These are phyloP conservation scores for Hippasteria phrygiana DNA, from an alignment of 53 echinoderm and acorn worm species.

Conservation along the genomic window DNA sequence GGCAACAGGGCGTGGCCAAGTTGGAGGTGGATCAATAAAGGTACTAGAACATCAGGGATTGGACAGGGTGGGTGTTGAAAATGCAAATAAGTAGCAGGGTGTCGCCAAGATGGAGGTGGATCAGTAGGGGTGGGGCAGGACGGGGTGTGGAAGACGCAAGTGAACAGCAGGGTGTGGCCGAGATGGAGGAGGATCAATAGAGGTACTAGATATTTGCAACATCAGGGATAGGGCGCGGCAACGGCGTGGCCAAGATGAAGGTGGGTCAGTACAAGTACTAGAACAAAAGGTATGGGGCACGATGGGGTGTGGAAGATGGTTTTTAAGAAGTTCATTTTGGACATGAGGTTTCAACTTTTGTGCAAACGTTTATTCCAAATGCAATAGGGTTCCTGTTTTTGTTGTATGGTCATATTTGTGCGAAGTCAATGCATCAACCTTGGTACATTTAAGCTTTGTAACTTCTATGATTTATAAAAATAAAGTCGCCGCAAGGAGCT, in stretches of 20 bases:
- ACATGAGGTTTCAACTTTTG: not conserved
- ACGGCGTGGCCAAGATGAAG: not conserved
- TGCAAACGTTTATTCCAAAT: too few relatives aligned
- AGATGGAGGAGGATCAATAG: not conserved
- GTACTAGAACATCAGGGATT: too few relatives aligned
- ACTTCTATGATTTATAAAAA: too few relatives aligned
- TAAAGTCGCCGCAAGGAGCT: too few relatives aligned
- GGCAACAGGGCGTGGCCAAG: not conserved
- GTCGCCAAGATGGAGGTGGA: slow-evolving; percentile 42
- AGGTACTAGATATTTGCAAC: not conserved
- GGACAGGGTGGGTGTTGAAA: not conserved
- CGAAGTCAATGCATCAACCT: too few relatives aligned
- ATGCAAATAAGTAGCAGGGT: not conserved
- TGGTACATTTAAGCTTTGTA: too few relatives aligned
- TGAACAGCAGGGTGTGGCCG: not conserved
- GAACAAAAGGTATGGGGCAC: not conserved
- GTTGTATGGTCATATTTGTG: too few relatives aligned
- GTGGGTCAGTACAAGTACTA: not conserved
- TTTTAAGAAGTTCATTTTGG: too few relatives aligned
- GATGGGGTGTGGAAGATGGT: not conserved
- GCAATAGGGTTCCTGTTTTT: too few relatives aligned
- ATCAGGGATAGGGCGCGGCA: not conserved
- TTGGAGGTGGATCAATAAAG: slow-evolving; percentile 9
- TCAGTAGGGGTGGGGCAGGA: not conserved
- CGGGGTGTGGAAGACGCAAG: too few relatives aligned